A percentile compares a stretch with the other conserved stretches of the same genome.
phyloP scores from a whole-genome alignment of 2,797 vertebrate species.

The Enteromius argenteus region DNA sequence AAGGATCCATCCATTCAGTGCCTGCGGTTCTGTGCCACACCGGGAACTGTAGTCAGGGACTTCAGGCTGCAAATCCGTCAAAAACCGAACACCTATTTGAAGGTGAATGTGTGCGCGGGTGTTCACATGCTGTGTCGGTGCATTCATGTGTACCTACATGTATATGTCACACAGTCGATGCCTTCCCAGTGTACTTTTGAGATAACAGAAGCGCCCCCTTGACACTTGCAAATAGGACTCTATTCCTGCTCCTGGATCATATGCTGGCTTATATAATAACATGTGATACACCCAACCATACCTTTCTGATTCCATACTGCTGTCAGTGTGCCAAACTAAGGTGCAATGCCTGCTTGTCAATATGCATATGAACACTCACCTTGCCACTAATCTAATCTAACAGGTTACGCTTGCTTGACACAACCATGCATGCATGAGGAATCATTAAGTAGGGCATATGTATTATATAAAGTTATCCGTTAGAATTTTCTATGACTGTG shows the following conservation, averaged over 20 bases:
- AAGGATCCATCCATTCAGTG: background rate
- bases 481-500: slow-evolving; percentile 6
- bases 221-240: slow-evolving; percentile 52
- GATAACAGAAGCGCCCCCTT: slow-evolving; percentile 3
- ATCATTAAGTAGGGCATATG: slow-evolving; percentile 35
- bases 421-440: slow-evolving; percentile 26
- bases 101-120: slow-evolving; percentile 39
- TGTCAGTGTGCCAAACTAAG: slow-evolving; percentile 20
- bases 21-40: background rate
- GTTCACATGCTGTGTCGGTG: slow-evolving; percentile 14
- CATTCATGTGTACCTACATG: slow-evolving; percentile 39
- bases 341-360: slow-evolving; percentile 8
- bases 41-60: background rate
- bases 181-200: slow-evolving; percentile 36
- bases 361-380: slow-evolving; percentile 46
- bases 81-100: slow-evolving; percentile 33
- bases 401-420: background rate
- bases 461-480: slow-evolving; percentile 7
- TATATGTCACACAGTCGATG: slow-evolving; percentile 39
- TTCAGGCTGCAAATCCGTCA: slow-evolving; percentile 10
- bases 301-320: slow-evolving; percentile 35
- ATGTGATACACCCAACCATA: slow-evolving; percentile 39
- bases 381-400: slow-evolving; percentile 25
- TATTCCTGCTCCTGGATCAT: slow-evolving; percentile 36
- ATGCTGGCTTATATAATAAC: slow-evolving; percentile 42